A percentile compares a stretch with the other conserved stretches of the same genome.
Evolutionary conservation across 1,140 invertebrate genomes (phyloP).

Genomic region (Hylaeus volcanicus): DNA sequence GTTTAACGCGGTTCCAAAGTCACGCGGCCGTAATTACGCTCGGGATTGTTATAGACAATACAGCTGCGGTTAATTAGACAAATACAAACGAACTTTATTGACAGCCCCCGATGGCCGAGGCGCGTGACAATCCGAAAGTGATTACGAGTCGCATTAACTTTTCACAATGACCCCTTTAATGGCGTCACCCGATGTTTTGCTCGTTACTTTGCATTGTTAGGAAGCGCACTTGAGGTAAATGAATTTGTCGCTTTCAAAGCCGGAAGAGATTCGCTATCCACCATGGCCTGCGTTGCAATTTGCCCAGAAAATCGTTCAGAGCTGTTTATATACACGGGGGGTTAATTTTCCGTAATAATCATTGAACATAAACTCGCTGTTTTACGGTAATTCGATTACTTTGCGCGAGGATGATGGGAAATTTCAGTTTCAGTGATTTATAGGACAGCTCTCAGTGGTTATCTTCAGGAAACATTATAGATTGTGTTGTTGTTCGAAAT

Average conservation of each 20-base stretch:
- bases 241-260: constrained; percentile 1
- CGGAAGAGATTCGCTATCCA: not conserved
- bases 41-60: constrained; percentile 42
- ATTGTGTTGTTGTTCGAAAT: no score
- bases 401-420: no score
- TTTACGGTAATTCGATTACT: no score
- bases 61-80: constrained; percentile 57
- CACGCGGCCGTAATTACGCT: constrained; percentile 35
- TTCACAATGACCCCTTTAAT: constrained; percentile 56
- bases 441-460: no score
- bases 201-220: constrained; percentile 39
- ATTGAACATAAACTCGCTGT: no score
- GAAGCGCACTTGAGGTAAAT: constrained; percentile 1
- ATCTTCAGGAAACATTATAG: no score
- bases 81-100: constrained; percentile 60
- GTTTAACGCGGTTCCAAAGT: constrained; percentile 25
- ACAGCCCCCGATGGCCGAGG: constrained; percentile 15
- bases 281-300: not conserved
- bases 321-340: no score
- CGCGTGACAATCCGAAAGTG: constrained; percentile 51
- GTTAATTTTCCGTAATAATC: not conserved
- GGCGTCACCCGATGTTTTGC: constrained; percentile 46
- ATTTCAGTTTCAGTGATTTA: no score
- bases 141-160: constrained; percentile 57
- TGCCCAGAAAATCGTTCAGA: not conserved